Evolutionary conservation across 1,140 invertebrate species (phyloP), one percentile per base, ranked within the genome.

Genomic region (Drosophila repletoides): DNA sequence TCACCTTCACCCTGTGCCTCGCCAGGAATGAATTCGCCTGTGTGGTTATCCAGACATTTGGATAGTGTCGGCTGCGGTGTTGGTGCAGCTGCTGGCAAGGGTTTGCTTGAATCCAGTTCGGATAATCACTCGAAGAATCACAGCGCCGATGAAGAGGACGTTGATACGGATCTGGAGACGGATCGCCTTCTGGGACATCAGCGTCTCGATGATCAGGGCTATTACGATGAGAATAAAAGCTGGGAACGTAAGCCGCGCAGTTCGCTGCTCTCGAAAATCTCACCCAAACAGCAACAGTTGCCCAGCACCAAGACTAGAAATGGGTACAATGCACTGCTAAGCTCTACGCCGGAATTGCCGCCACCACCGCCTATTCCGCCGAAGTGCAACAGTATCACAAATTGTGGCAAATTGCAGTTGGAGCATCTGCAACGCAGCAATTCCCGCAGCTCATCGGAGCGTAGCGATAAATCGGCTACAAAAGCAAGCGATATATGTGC

Each of bases 121-220:
- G 84, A 75, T n/a, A 83, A 90, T 12, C 81, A 88, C 24, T 89
- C 80, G 9, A 89, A 89, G 55, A 90, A 88, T 12, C 66, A 84
- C 55, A 89, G 80, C 21, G 89, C 71, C 52, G 89, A 90, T 43
- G 89, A 90, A 93, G 95, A 96, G 83, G 96, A 97, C 91, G 95
- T 95, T 5, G 96, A 97, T 72, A 97, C 96, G 0, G 96, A 97
- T 88, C 91, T 96, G 51, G 97, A 97, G 91, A 98, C 97, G 10
- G 97, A 98, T 91, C 92, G 96, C 76, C 91, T 98, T 36, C 92
- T 98, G 19, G 96, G 96, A 2, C 96, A 97, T 89, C 96, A 97
- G 86, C 92, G 96, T 63, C 95, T 96, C 7, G 96, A 97, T 73
- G 96, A 97, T 90, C 95, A 96, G 90, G 95, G 96, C 65, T 97